A percentile compares a stretch with the other conserved stretches of the same genome.
Conservation (phyloP, 37 sponge, comb jelly and placozoan species). For the Halichondria panicea region DNA sequence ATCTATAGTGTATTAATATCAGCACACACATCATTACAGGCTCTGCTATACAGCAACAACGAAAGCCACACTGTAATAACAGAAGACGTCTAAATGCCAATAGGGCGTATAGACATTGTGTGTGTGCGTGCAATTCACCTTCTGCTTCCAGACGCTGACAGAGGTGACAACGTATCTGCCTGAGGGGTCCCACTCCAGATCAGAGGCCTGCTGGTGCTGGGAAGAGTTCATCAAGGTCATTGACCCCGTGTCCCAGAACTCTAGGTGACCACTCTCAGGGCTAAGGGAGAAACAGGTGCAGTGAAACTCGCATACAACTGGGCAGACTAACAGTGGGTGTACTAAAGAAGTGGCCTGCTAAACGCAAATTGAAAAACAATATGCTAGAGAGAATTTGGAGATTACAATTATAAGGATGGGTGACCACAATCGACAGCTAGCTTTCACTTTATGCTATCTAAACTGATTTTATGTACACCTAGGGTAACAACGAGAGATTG, state of each 20-base stretch:
- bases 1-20: slow-evolving; percentile 23
- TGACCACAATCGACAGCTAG: too few species aligned
- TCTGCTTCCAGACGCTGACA: slow-evolving; percentile 84
- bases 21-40: neutral
- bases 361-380: too few species aligned
- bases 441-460: too few species aligned
- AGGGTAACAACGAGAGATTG: too few species aligned
- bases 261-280: slow-evolving; percentile 81
- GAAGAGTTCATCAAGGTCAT: slow-evolving; percentile 68
- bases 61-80: neutral
- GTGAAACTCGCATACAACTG: too few species aligned
- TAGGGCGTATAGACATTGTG: neutral
- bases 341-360: too few species aligned
- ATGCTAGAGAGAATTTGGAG: too few species aligned
- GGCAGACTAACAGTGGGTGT: too few species aligned
- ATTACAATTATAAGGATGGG: too few species aligned
- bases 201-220: slow-evolving; percentile 78
- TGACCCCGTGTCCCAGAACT: slow-evolving; percentile 86
- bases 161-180: slow-evolving; percentile 88
- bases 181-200: slow-evolving; percentile 98
- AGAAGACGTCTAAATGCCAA: neutral
- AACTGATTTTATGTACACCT: too few species aligned
- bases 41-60: neutral
- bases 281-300: neutral
- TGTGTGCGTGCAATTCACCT: slow-evolving; percentile 66